Base-by-base conservation (phyloP, 1,140 invertebrate species). In the Sycophila sp. region DNA sequence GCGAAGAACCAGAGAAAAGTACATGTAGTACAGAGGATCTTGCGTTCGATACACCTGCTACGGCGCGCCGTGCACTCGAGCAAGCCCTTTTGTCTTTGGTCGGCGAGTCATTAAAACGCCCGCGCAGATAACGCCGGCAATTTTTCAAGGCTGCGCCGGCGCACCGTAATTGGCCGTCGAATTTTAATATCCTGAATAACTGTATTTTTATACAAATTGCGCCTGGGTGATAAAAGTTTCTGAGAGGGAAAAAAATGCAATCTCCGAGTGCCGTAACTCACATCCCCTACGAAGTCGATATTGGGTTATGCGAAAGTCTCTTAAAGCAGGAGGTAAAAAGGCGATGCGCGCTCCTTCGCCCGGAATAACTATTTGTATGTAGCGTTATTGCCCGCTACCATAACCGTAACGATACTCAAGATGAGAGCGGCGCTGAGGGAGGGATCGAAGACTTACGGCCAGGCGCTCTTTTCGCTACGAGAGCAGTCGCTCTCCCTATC, bases 311-410 rank as follows among this genome's bases (percentile, higher is more conserved):
- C 5, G 19, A 55, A 56, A 56, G 63, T 56, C 40, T 2, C 36
- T 42, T 6, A 24, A 34, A 19, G 11, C 22, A 40, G 53, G 17
- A 22, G 51, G 72, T 59, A 72, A 73, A 69, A 75, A 73, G n/a
- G 40, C 28, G 22, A 32, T 53, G 68, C 60, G 62, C 66, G 75
- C 71, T 80, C 80, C 76, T 83, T 83, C 74, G 75, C 72, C 64
- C 70, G 71, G 74, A 79, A 81, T 81, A 82, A 83, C 79, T 79
- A 78, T 82, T 83, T 83, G 79, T 81, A 82, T 75, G 75, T 73
- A 65, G 75, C 75, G 75, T 73, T 73, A 75, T 78, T 76, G 78
- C 80, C 77, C 77, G 78, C 78, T 79, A 75, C 77, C 80, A 79
- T 83, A 83, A 83, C 80, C 80, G 71, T 83, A 83, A 83, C 79